These are phyloP conservation scores for Parnassius mnemosyne DNA, from an alignment of 2,888 invertebrate species.

Conservation along the genomic window DNA sequence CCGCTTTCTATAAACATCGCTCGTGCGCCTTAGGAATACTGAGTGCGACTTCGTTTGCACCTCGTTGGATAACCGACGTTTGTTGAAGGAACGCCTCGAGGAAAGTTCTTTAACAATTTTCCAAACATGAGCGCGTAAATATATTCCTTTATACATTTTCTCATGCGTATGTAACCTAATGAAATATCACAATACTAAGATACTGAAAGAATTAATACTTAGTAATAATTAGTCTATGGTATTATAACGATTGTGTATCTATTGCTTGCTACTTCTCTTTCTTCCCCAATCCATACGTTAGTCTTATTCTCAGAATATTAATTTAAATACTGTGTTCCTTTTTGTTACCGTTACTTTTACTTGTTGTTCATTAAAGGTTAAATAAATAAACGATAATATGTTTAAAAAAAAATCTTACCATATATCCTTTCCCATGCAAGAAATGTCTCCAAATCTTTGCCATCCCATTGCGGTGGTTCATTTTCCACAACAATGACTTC, in stretches of 20 bases:
- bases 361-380: too few relatives aligned
- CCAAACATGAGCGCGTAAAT: conserved; percentile 1
- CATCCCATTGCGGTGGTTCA: conserved; percentile 78
- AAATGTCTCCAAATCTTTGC: conserved; percentile 72
- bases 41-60: conserved; percentile 10
- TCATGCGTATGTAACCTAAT: conserved; percentile 10
- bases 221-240: too few relatives aligned
- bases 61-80: conserved; percentile 41
- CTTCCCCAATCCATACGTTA: too few relatives aligned
- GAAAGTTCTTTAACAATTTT: conserved; percentile 13
- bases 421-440: conserved; percentile 76
- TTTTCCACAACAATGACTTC: conserved; percentile 83
- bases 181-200: neutral
- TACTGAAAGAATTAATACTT: conserved; percentile 12
- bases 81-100: conserved; percentile 12
- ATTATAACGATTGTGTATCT: too few relatives aligned
- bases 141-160: conserved; percentile 19
- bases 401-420: conserved; percentile 46
- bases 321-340: too few relatives aligned
- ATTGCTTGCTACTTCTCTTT: too few relatives aligned
- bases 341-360: too few relatives aligned
- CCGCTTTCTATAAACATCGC: conserved; percentile 75
- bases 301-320: too few relatives aligned
- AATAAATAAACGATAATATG: too few relatives aligned
- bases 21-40: conserved; percentile 60